Evolutionary conservation across 2,888 invertebrate species (phyloP), one percentile per base, ranked within the genome.

Genomic region (Oscheius sp.): DNA sequence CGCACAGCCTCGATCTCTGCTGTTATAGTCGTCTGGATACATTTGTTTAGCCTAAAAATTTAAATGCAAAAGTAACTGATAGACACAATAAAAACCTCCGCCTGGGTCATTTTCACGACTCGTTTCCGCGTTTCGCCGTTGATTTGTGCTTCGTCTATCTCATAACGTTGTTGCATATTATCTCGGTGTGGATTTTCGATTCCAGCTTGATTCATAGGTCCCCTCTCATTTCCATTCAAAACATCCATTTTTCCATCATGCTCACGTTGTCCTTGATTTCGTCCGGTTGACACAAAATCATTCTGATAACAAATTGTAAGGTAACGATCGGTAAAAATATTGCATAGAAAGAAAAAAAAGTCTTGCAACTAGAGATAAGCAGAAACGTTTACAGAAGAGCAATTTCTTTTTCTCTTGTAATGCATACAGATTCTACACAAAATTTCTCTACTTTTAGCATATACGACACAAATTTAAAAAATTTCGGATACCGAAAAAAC

Each of bases 181-280:
- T 51, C 51, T n/a, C 51, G 4, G 1, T 51, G 51, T 20, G 24
- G 1, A 28, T 51, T 51, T 12, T 12, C n/a, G 2, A 51, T n/a
- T 14, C 32, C 30, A 2, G 12, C 0, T 5, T 30, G 0, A 51
- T 51, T 32, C 1, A 30, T 5, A 30, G 24, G 30, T 3, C 30
- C 6, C 14, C 2, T 26, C 32, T 22, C 8, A 5, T 28, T 20
- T 1, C n/a, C n/a, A 6, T n/a, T 49, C 26, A 20, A 24, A 24
- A 0, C 1, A 0, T 51, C 5, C 51, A 26, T 51, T 51, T 51
- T n/a, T 0, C 51, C 30, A 26, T 51, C 51, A 51, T 51, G 51
- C 4, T 20, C n/a, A 9, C 51, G 51, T 0, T 51, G 51, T 51
- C 51, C 51, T 32, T 28, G 5, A 28, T 51, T 51, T 51, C 51